Base-by-base conservation (phyloP, 2,888 invertebrate genomes). In the Unio delphinus region DNA sequence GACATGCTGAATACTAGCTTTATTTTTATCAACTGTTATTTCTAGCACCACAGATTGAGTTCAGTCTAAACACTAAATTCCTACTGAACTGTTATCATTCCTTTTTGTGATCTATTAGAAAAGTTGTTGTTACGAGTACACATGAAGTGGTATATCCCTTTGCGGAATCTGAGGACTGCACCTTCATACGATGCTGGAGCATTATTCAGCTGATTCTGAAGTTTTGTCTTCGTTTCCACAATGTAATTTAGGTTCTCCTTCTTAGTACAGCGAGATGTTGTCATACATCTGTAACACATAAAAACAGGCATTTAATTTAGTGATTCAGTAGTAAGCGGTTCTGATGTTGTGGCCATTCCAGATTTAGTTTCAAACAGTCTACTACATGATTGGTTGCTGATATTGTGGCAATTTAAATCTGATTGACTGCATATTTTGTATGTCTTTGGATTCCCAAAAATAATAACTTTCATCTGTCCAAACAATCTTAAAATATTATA, bases 81-180 rank as follows among this genome's bases (percentile, higher is more conserved):
- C 71, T 80, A 86, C n/a, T 55, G 62, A 7, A 88, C 87, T 60
- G 80, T 72, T 17, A 89, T 75, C 7, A 80, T 82, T 45, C 85
- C 87, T 67, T 89, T 89, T 68, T 89, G 87, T 55, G 88, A 87
- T n/a, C 88, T 75, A 72, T 86, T 89, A 26, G 85, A 85, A 77
- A 88, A 89, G 76, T 88, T 89, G 76, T 89, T 90, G 74, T 90
- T 90, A 56, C 89, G 79, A 7, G 88, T 84, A 67, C 88, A 88
- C 82, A 87, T 87, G 73, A 85, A 89, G 76, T 87, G 78, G 71
- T 89, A 89, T 6, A 72, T 83, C 23, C 89, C 89, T 59, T 73
- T 73, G 66, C 78, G 83, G 63, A 89, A 82, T 67, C 74, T 80
- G 8, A 90, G 80, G 17, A 89, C 75, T 1, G 80, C 86, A 23